These are phyloP conservation scores for Sinelater perroti DNA, from an alignment of 2,888 invertebrate genomes.

Conservation along the genomic window DNA sequence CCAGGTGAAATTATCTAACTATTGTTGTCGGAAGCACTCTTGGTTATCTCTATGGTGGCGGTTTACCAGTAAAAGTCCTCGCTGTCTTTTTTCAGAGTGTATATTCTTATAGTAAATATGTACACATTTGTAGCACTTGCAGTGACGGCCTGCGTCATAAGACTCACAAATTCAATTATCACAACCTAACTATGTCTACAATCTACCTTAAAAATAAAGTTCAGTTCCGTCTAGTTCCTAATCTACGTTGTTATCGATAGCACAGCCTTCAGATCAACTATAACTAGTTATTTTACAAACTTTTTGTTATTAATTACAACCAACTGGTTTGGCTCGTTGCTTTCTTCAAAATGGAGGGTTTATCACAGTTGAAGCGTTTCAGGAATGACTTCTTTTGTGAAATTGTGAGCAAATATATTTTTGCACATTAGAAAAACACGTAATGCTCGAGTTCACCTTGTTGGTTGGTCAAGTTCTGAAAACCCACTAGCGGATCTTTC, in stretches of 20 bases:
- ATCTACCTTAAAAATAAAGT: constrained; percentile 12
- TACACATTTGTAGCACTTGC: constrained; percentile 12
- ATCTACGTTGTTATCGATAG: constrained; percentile 10
- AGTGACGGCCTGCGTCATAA: constrained; percentile 23
- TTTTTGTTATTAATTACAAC: background rate
- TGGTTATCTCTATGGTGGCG: too few relatives aligned
- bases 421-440: too few relatives aligned
- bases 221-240: constrained; percentile 12
- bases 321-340: too few relatives aligned
- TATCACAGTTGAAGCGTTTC: too few relatives aligned
- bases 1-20: too few relatives aligned
- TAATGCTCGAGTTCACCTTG: too few relatives aligned
- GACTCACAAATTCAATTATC: constrained; percentile 29
- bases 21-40: too few relatives aligned
- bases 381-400: too few relatives aligned
- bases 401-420: too few relatives aligned
- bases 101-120: constrained; percentile 2
- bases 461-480: background rate
- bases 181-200: constrained; percentile 16
- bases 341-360: too few relatives aligned
- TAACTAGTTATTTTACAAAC: background rate
- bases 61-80: too few relatives aligned
- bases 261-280: constrained; percentile 15
- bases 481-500: background rate
- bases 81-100: constrained; percentile 3